Evolutionary conservation across 2,888 invertebrate genomes (phyloP), one percentile per base, ranked within the genome.

Genomic region (Nemotelus nigrinus): DNA sequence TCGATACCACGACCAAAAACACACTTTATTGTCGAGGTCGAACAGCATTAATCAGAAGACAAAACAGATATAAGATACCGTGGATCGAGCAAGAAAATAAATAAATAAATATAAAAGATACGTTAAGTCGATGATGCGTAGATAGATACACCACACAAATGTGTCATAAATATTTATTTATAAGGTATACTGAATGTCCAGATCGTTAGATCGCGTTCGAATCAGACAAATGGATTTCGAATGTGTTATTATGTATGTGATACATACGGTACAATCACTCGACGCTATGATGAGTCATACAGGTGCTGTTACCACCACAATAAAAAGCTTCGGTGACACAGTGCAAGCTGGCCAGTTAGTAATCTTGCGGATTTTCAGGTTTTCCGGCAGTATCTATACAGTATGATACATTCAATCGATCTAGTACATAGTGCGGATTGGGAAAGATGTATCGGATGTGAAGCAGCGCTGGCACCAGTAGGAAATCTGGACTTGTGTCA

Each of bases 231-330:
- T 48, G 5, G 48, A 67, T 67, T 7, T 6, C 67, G 25, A 65
- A 47, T n/a, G 67, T 43, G 6, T 39, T 5, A 44, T 39, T 25
- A 7, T 45, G 44, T 43, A 8, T 39, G 41, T 25, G 25, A 25
- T 25, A 25, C 3, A 4, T n/a, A 57, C 10, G 57, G 39, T 60
- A 39, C 60, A 60, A 60, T 60, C 60, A 3, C 60, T 60, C 41
- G 41, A 7, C 60, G 58, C 7, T 4, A 7, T 41, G n/a, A 55
- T 70, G 70, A 70, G 70, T 70, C 70, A 70, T 43, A 70, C 70
- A 70, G 70, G 70, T 70, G 70, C 55, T 70, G 25, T 25, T 25
- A 25, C 25, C 25, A 43, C 63, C 43, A 63, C 63, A 63, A 63
- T 63, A 63, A 43, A 39, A 25, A 25, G 25, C 25, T 25, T 25